Percentiles rank a stretch among this genome's conserved stretches.
Evolutionary conservation across 2,888 invertebrate genomes (phyloP).

Genomic region (Diplolepis rosae): DNA sequence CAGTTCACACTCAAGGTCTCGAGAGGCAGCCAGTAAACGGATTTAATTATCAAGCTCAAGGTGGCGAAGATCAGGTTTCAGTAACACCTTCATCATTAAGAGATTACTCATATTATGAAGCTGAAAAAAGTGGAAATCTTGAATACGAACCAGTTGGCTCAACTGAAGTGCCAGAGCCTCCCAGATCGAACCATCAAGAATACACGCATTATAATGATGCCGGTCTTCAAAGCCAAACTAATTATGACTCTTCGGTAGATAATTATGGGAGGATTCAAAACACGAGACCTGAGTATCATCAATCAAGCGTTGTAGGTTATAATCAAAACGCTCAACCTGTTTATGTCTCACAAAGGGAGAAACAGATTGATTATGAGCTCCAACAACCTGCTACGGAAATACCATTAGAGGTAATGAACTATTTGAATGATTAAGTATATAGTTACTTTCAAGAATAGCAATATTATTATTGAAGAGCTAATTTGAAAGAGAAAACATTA

Average conservation of each 20-base stretch:
- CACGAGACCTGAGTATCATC: conserved; percentile 34
- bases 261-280: conserved; percentile 44
- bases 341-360: conserved; percentile 53
- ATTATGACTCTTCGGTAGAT: conserved; percentile 34
- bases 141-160: conserved; percentile 50
- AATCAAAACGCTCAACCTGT: conserved; percentile 48
- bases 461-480: too few relatives aligned
- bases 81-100: conserved; percentile 48
- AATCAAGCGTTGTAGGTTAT: conserved; percentile 23
- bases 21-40: conserved; percentile 62
- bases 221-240: conserved; percentile 49
- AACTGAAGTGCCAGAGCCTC: conserved; percentile 50
- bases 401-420: conserved; percentile 50
- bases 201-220: conserved; percentile 48
- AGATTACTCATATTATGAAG: conserved; percentile 56
- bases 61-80: conserved; percentile 42
- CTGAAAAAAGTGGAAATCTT: conserved; percentile 53
- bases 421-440: background rate
- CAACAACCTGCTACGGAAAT: conserved; percentile 48
- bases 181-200: conserved; percentile 50
- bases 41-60: conserved; percentile 63
- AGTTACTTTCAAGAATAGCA: too few relatives aligned
- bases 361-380: conserved; percentile 53
- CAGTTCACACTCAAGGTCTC: conserved; percentile 44
- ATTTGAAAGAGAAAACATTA: too few relatives aligned